Conservation (phyloP, 1,140 invertebrate genomes). For the Phenacoccus solenopsis region DNA sequence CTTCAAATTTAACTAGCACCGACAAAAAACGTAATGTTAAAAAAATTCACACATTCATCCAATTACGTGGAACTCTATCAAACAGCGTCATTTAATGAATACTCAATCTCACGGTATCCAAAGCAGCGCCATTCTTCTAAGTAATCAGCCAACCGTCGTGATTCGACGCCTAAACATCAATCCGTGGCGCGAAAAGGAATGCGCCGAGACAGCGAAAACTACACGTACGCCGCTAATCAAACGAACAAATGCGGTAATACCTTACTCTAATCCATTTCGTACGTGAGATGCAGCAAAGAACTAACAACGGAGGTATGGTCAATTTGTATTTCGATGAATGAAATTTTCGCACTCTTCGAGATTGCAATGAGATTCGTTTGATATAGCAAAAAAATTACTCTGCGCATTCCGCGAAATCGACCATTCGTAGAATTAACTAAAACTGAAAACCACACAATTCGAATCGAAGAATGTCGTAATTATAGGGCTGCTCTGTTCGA, state of each 20-base stretch:
- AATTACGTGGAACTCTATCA: too few relatives aligned
- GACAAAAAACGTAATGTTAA: too few relatives aligned
- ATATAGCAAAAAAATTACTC: background rate
- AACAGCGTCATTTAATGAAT: too few relatives aligned
- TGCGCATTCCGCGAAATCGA: background rate
- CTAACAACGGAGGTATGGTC: background rate
- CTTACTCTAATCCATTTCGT: background rate
- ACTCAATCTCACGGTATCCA: too few relatives aligned
- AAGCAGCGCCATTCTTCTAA: too few relatives aligned
- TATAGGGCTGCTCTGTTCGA: too few relatives aligned
- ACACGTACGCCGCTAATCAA: background rate
- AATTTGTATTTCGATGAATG: too few relatives aligned
- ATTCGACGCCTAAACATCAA: too few relatives aligned
- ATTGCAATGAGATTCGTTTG: background rate
- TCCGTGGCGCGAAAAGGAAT: background rate
- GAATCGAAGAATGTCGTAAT: too few relatives aligned
- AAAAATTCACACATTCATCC: too few relatives aligned
- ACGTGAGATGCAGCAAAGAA: background rate
- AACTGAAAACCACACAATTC: background rate
- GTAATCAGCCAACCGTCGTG: too few relatives aligned
- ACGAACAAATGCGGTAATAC: background rate
- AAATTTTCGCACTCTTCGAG: background rate
- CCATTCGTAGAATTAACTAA: background rate
- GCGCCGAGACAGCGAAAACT: background rate
- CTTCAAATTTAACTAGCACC: too few relatives aligned